Conservation (phyloP, 2,797 vertebrate genomes). For the Masticophis lateralis region DNA sequence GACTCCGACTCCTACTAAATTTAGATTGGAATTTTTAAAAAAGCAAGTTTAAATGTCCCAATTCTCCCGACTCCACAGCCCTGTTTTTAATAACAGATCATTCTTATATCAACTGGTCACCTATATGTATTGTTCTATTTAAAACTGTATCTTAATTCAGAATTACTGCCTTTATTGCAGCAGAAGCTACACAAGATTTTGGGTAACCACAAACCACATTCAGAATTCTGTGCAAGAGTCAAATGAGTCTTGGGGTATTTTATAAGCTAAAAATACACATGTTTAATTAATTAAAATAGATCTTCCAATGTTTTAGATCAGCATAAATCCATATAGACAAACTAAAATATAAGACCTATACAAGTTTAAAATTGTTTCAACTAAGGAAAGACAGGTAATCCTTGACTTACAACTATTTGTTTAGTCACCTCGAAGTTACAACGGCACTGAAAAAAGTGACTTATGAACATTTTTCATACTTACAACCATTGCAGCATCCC, state of each 20-base stretch:
- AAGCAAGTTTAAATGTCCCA: no score
- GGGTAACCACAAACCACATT: neutral
- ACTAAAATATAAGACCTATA: neutral
- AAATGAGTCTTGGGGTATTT: neutral
- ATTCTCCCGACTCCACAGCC: no score
- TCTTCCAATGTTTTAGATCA: conserved; percentile 16
- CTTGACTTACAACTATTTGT: neutral
- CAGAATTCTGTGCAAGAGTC: neutral
- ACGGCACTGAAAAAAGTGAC: neutral
- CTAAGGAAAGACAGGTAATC: neutral
- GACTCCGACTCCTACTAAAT: no score
- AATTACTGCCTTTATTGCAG: neutral
- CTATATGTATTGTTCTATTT: neutral
- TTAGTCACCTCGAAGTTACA: neutral
- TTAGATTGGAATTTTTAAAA: no score
- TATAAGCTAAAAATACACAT: neutral
- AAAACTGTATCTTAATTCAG: neutral
- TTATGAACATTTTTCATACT: neutral
- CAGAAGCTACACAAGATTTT: neutral
- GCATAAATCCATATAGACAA: conserved; percentile 51
- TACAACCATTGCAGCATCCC: neutral
- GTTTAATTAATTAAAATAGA: neutral
- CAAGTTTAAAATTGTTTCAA: neutral
- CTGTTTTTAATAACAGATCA: conserved; percentile 17
- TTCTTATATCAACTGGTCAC: neutral